Evolutionary conservation across 2,113 vertebrate genomes (phyloP).

Genomic region (human): DNA sequence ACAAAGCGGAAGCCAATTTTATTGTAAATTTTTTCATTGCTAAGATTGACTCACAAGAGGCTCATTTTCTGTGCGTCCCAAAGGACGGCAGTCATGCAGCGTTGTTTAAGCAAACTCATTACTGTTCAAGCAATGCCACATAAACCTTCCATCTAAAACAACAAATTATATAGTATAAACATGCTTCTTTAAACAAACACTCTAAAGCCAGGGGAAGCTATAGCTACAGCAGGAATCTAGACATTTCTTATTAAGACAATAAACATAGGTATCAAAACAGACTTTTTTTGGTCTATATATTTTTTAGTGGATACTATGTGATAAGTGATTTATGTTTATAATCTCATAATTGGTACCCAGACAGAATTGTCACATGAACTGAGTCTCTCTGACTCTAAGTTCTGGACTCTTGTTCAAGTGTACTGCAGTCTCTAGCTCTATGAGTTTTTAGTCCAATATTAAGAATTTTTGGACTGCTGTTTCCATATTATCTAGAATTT

Average conservation of each 20-base stretch:
- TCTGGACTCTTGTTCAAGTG: neutral
- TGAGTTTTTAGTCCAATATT: neutral
- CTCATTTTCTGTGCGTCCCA: conserved; percentile 45
- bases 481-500: neutral
- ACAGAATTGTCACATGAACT: neutral
- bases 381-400: neutral
- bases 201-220: neutral
- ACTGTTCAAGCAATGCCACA: neutral
- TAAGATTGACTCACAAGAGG: conserved; percentile 43
- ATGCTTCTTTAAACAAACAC: conserved; percentile 8
- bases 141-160: conserved; percentile 33
- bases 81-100: neutral
- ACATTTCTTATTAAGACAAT: neutral
- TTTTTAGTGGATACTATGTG: neutral
- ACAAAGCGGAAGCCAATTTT: conserved; percentile 48
- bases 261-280: neutral
- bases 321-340: neutral
- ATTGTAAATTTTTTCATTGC: conserved; percentile 44
- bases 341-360: neutral
- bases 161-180: neutral
- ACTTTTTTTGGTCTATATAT: neutral
- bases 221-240: neutral
- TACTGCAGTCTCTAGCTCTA: neutral
- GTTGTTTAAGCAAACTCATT: conserved; percentile 59
- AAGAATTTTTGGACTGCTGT: neutral